Percentiles rank a stretch among this genome's conserved stretches.
These are phyloP conservation scores for Abscondita cerata DNA, from an alignment of 2,888 invertebrate species.

Conservation along the genomic window DNA sequence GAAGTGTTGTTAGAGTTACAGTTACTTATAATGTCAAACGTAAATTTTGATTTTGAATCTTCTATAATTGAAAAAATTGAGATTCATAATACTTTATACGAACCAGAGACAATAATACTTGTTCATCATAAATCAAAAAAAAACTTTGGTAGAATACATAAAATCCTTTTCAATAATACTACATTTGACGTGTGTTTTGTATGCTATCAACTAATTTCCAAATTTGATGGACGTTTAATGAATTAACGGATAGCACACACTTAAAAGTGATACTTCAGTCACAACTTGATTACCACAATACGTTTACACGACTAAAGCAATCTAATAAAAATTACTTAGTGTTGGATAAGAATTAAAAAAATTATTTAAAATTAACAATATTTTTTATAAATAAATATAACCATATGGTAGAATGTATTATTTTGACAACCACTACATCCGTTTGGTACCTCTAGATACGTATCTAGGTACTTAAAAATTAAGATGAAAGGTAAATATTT, in stretches of 20 bases:
- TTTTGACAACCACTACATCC: background rate
- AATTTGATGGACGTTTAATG: background rate
- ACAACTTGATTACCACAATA: background rate
- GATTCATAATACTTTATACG: slow-evolving; percentile 2
- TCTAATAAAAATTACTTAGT: background rate
- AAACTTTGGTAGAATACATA: background rate
- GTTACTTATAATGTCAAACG: background rate
- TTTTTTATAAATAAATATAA: background rate
- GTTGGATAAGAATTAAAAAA: background rate
- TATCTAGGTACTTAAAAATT: no score
- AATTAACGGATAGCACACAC: background rate
- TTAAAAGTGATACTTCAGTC: background rate
- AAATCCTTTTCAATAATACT: slow-evolving; percentile 1
- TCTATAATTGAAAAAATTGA: slow-evolving; percentile 5
- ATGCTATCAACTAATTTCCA: slow-evolving; percentile 9
- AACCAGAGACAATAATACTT: slow-evolving; percentile 3
- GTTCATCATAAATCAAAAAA: slow-evolving; percentile 1
- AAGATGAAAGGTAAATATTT: no score
- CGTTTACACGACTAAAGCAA: background rate
- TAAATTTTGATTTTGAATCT: slow-evolving; percentile 6
- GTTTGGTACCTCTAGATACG: no score
- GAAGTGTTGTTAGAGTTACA: no score
- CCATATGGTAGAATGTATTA: background rate
- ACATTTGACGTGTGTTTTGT: background rate
- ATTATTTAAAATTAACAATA: background rate